Base-by-base conservation (phyloP, 2,113 vertebrate genomes). In the Lampris incognitus region DNA sequence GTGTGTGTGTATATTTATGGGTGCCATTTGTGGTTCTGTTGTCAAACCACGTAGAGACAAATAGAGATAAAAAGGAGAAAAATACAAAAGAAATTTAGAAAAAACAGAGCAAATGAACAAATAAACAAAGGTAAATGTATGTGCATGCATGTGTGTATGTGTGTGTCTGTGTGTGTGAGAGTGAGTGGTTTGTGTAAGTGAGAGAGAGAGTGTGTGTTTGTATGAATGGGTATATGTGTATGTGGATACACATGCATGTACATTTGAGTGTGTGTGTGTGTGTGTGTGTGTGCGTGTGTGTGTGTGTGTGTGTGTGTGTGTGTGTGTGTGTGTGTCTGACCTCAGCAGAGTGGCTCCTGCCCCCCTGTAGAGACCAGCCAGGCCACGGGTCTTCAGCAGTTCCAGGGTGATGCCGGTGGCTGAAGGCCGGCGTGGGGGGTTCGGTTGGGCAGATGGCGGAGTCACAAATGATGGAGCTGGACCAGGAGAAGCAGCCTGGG, bases 321-420 rank as follows among this genome's bases (percentile, higher is more conserved):
- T 42, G 67, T 54, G 68, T 83, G 61, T 44, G 5, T 58, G 10
- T 70, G 54, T 81, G n/a, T 80, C 62, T 92, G 48, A 96, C 96
- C 96, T 96, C 87, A 96, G 91, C 72, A 96, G 85, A 0, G 95
- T 95, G 73, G 92, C 95, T 36, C 95, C 94, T 36, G 93, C 90
- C 3, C 96, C 95, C 37, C 84, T 93, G 83, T 96, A 95, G 46
- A 96, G 92, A 8, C 95, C 95, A 2, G 87, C 84, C 68, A 96
- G 74, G 3, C 95, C 95, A 5, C 85, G 92, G 0, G 93, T 94
- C 61, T 59, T 93, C 51, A 95, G 87, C 55, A 97, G 91, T 67
- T 96, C 87, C 83, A 76, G 7, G 0, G 94, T 93, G 44, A 95
- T 95, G 66, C 85, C 9, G 0, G 40, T 93, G 71, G 94, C 96